Evolutionary conservation across 2,113 vertebrate genomes (phyloP).

Genomic region (Loxodonta africana): DNA sequence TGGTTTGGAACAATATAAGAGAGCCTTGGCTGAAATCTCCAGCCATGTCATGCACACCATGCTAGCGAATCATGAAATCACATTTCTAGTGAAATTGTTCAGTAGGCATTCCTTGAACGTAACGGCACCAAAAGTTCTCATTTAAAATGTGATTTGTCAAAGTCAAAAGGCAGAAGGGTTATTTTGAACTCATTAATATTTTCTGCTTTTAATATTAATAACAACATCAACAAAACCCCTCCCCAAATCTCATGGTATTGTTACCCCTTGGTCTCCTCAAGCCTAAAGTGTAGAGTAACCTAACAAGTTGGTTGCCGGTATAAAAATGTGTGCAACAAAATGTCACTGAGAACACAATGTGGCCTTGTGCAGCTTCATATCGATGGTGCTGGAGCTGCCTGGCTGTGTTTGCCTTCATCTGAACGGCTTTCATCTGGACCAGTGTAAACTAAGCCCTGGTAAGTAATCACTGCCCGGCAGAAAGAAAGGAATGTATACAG

Average conservation of each 20-base stretch:
- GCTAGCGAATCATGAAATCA: constrained; percentile 18
- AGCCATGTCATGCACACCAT: constrained; percentile 2
- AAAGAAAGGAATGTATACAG: constrained; percentile 99
- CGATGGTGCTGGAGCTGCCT: constrained; percentile 93
- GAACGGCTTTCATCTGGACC: constrained; percentile 97
- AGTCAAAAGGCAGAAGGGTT: constrained; percentile 39
- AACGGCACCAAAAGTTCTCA: neutral
- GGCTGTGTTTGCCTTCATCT: constrained; percentile 98
- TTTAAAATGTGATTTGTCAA: constrained; percentile 65
- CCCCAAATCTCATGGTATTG: constrained; percentile 23
- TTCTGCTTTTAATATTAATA: constrained; percentile 75
- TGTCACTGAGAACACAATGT: constrained; percentile 94
- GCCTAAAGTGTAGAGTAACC: constrained; percentile 81
- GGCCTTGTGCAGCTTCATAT: constrained; percentile 96
- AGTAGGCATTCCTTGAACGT: constrained; percentile 42
- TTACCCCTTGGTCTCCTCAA: constrained; percentile 60
- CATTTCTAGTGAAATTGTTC: constrained; percentile 64
- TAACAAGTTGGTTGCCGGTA: constrained; percentile 87
- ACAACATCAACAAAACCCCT: constrained; percentile 3
- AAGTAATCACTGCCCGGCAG: constrained; percentile 96
- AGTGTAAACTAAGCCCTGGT: constrained; percentile 97
- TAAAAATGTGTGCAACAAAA: constrained; percentile 87
- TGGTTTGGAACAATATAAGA: constrained; percentile 34
- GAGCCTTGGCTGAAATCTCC: constrained; percentile 66
- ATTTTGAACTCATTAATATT: constrained; percentile 60